These are phyloP conservation scores for Drosophila helvetica DNA, from an alignment of 2,888 invertebrate species.

Conservation along the genomic window DNA sequence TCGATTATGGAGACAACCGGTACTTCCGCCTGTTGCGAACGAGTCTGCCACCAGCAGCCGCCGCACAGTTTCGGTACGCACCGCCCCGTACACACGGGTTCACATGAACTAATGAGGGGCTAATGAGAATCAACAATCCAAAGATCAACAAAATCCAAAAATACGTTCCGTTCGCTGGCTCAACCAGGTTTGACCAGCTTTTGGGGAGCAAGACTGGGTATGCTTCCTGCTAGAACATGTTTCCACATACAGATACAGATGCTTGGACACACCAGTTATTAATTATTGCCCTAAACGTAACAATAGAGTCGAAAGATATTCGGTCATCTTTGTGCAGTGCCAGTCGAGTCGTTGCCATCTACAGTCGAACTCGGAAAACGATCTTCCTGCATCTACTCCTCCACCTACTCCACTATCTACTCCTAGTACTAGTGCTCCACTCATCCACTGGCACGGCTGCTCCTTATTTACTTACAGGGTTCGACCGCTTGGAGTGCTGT, in stretches of 20 bases:
- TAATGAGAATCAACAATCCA: conserved; percentile 16
- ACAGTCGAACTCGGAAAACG: conserved; percentile 39
- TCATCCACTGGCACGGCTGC: neutral
- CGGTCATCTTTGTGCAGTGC: conserved; percentile 45
- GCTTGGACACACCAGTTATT: conserved; percentile 19
- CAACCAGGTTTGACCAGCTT: conserved; percentile 46
- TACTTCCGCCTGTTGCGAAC: neutral
- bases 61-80: conserved; percentile 2
- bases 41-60: neutral
- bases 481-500: conserved; percentile 80
- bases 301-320: conserved; percentile 23
- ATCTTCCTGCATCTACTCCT: no score
- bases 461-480: conserved; percentile 70
- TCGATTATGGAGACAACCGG: neutral
- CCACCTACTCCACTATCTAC: no score
- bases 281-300: conserved; percentile 40
- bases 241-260: conserved; percentile 11
- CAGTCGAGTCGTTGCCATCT: conserved; percentile 26
- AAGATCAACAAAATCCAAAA: conserved; percentile 2
- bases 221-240: conserved; percentile 50
- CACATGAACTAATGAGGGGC: neutral
- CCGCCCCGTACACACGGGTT: conserved; percentile 13
- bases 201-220: conserved; percentile 29
- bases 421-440: neutral
- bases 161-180: conserved; percentile 4